Evolutionary conservation across 2,888 invertebrate species (phyloP), one percentile per base, ranked within the genome.

Genomic region (Apodemia zela): DNA sequence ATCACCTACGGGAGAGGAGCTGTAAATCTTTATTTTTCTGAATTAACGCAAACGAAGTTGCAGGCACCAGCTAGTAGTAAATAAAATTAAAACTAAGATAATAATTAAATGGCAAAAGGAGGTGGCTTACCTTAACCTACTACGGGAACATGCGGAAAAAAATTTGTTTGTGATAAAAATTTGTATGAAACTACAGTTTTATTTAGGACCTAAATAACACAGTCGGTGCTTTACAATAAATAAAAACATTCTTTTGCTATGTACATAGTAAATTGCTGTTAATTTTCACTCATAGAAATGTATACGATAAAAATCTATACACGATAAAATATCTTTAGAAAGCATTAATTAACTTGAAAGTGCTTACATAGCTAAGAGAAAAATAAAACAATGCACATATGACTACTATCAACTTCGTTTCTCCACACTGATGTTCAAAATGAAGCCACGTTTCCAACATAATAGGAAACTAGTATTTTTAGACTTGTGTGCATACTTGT

Each of bases 241-340:
- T 45, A 6, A 45, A n/a, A 45, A 45, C 42, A 45, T n/a, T n/a
- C 15, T 45, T 4, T 45, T 45, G 42, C n/a, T 5, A 6, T 38
- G 7, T 13, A 38, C 15, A 45, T n/a, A 45, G 25, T 7, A 54
- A 25, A 54, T 25, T 54, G 25, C 15, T 54, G 21, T 51, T 51
- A 18, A 25, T 3, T 54, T 54, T 54, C 54, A 54, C 54, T 21
- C 54, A 54, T 54, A 25, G 15, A 21, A 45, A 51, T 54, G 54
- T 54, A 13, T 54, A 13, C 15, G 54, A 54, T 54, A 25, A 54
- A 45, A 21, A 54, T 54, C 54, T 21, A 25, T 25, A 54, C 21
- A 54, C 54, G 54, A 54, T 54, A 54, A 54, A 25, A 54, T 54
- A 25, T 54, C 54, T 54, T 21, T 54, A 54, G 54, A 54, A 54